Base-by-base conservation (phyloP, 2,113 vertebrate genomes). In the Malurus alboscapulatus region DNA sequence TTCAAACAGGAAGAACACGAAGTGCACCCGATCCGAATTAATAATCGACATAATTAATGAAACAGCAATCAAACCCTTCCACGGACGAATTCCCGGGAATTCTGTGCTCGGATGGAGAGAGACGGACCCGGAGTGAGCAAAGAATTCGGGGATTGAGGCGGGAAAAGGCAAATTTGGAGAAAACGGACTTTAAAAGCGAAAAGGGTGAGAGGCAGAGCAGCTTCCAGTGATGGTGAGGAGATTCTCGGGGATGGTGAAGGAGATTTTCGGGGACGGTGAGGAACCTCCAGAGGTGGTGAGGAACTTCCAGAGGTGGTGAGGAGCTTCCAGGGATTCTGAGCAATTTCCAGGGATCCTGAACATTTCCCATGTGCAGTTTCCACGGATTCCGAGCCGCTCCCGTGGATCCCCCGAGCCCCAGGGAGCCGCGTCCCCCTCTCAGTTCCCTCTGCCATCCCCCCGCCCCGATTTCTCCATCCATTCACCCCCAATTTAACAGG, bases 351-450 rank as follows among this genome's bases (percentile, higher is more conserved):
- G 65, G 45, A 36, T 36, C 0, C 5, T 15, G 17, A 29, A 3
- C 14, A 9, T 0, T 6, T 29, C 1, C 40, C 54, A 34, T 9
- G 18, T 40, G 0, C 11, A 24, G 0, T 4, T 48, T 1, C 25
- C 25, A 14, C 2, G 21, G 12, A 9, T 38, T 0, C 27, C 10
- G 20, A 74, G 0, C 6, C 13, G 0, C 9, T 65, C 7, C 30
- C 20, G 19, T 5, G 14, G 44, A 45, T 45, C 44, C 36, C 36
- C 8, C 36, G 36, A 36, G 36, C 36, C 36, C 10, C 36, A 36
- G 36, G 36, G 36, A 36, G 36, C 36, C 36, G 36, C 36, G 36
- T 10, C 36, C 36, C 36, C 36, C 36, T 9, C 36, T 36, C 36
- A 36, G 36, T 36, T 36, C 36, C 36, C 36, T 36, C 36, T 36